Evolutionary conservation across 2,113 vertebrate genomes (phyloP), one percentile per base, ranked within the genome.

Genomic region (Centropus bengalensis): DNA sequence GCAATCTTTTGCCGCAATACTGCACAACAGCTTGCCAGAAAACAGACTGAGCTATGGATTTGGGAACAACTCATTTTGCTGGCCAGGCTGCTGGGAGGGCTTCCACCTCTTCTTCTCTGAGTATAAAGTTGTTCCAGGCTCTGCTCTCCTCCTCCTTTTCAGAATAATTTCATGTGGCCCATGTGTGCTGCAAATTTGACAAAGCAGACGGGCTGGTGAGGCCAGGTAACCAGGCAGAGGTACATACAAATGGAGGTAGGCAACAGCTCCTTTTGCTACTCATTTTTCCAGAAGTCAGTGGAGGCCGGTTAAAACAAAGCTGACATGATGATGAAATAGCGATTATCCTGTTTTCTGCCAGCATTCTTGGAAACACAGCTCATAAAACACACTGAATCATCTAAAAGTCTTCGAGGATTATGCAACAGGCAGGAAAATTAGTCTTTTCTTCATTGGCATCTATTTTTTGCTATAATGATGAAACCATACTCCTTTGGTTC

Each of bases 331-430:
- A n/a, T 95, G 89, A 95, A 96, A 89, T 76, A 95, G 36, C 0
- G 4, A 86, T 82, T 88, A 81, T 36, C 28, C 26, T 82, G 71
- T 88, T 89, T 88, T 88, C 89, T 96, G 89, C 91, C 88, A 93
- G 68, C 64, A 56, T 94, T 92, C 88, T 79, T 96, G 73, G 56
- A 96, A 96, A 83, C 3, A 0, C 73, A 94, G 82, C 64, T 96
- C 95, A 81, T 96, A 96, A 96, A 97, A 63, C 36, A 67, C 36
- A 80, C 32, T 81, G 68, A 81, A 91, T 75, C 73, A 82, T 83
- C 78, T 71, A 70, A 96, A 96, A 95, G 9, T 75, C 64, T 93
- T 95, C 85, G 90, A 95, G 88, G 64, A 93, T 95, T 90, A 88
- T 49, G 52, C 62, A 75, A 86, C 38, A 77, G 82, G 80, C 0